phyloP scores from a whole-genome alignment of 2,797 vertebrate genomes.

The Myotis myotis region DNA sequence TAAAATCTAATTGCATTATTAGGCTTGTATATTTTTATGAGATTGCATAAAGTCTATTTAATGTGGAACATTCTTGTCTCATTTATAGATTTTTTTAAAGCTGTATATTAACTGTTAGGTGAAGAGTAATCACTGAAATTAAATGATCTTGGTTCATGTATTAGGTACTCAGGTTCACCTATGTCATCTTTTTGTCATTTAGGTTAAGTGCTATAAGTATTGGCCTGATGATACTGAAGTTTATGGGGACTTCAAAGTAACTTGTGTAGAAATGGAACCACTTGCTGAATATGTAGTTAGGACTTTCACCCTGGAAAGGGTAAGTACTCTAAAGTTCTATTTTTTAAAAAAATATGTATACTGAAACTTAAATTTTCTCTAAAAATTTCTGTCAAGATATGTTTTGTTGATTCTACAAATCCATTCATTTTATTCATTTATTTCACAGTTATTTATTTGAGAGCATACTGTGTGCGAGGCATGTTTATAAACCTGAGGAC shows the following conservation, averaged over 20 bases:
- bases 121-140: not conserved
- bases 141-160: not conserved
- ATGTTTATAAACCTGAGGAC: not conserved
- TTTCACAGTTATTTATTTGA: not conserved
- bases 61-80: not conserved
- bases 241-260: constrained; percentile 99
- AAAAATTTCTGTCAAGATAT: not conserved
- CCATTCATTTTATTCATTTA: not conserved
- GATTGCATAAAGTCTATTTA: not conserved
- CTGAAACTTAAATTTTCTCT: not conserved
- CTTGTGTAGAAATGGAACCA: constrained; percentile 96
- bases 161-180: not conserved
- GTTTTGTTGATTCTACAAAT: constrained; percentile 15
- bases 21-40: not conserved
- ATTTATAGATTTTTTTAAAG: not conserved
- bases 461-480: not conserved
- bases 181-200: constrained; percentile 67
- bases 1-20: not conserved
- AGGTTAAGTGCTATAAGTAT: constrained; percentile 99
- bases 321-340: constrained; percentile 77
- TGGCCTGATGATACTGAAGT: constrained; percentile 99
- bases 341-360: not conserved
- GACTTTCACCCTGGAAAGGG: constrained; percentile 98
- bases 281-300: constrained; percentile 98
- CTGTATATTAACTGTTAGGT: not conserved